Evolutionary conservation across 1,140 invertebrate genomes (phyloP).

Genomic region (Drepana arcuata): DNA sequence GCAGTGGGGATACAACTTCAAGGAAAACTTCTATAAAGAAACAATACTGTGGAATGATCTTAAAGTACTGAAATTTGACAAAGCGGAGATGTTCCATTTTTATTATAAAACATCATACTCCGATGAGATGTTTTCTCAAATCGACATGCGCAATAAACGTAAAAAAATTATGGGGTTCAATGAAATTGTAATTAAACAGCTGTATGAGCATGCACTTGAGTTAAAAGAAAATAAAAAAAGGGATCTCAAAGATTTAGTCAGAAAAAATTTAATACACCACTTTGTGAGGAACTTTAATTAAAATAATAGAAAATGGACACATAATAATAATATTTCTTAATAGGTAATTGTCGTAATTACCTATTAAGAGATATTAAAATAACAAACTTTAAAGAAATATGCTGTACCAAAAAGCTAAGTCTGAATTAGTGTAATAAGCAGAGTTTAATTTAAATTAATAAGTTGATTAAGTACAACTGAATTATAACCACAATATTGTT

Average conservation of each 20-base stretch:
- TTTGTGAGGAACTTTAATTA: too few relatives aligned
- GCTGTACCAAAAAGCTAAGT: too few relatives aligned
- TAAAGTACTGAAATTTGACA: slow-evolving; percentile 17
- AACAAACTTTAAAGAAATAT: too few relatives aligned
- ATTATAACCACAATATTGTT: too few relatives aligned
- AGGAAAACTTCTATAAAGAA: slow-evolving; percentile 12
- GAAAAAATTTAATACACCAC: slow-evolving; percentile 11
- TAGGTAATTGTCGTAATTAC: too few relatives aligned
- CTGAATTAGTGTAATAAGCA: too few relatives aligned
- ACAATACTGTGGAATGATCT: slow-evolving; percentile 23
- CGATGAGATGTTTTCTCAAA: slow-evolving; percentile 8
- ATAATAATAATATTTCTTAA: too few relatives aligned
- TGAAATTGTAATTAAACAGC: slow-evolving; percentile 4
- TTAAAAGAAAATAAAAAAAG: slow-evolving; percentile 14
- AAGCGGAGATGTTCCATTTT: slow-evolving; percentile 11
- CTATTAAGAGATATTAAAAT: too few relatives aligned
- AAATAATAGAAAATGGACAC: too few relatives aligned
- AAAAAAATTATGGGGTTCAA: slow-evolving; percentile 9
- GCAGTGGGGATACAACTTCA: slow-evolving; percentile 25
- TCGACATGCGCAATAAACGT: slow-evolving; percentile 13
- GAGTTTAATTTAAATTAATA: too few relatives aligned
- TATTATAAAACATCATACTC: slow-evolving; percentile 14
- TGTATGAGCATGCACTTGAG: slow-evolving; percentile 6
- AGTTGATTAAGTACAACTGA: too few relatives aligned
- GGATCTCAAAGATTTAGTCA: slow-evolving; percentile 9